Base-by-base conservation (phyloP, 1,140 invertebrate species). In the Pachypeltis micranthus region DNA sequence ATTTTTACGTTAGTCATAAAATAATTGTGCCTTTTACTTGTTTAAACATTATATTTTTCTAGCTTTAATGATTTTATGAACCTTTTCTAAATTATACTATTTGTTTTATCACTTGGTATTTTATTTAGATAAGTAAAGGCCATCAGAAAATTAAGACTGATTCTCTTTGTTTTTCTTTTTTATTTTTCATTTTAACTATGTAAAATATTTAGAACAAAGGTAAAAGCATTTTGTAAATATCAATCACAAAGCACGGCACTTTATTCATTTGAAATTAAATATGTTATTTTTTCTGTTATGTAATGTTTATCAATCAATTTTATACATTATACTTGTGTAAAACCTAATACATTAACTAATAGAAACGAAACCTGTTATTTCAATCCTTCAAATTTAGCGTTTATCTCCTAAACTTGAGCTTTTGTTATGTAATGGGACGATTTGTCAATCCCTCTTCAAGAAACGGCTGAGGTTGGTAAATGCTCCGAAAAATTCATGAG, bases 211-310 rank as follows among this genome's bases (percentile, higher is more conserved):
- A 51, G 47, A 51, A 21, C 47, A 10, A 39, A 10, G n/a, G n/a
- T 57, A 26, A 14, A 57, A 4, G 27, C 23, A 23, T 12, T 25
- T 7, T 57, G 55, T 57, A 57, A 57, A 57, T 57, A 57, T 26
- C 27, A 26, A 57, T 57, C 55, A 57, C 23, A 4, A 26, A 57
- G 55, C 55, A 57, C 55, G 10, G 55, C 55, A 57, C 55, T 57
- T 57, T 7, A 57, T 26, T 51, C 55, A 57, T 7, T 26, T 23
- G 23, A 28, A 26, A 27, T 57, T 57, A 28, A 57, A 14, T 57
- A 57, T 57, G 55, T 57, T 57, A 57, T 57, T 26, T 57, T 51
- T 57, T 57, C 55, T 57, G 55, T 57, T 57, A 57, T 57, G 26
- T 57, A 57, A 7, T 57, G 55, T 57, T 57, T 57, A 57, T 57